Percentiles rank a stretch among this genome's conserved stretches.
Conservation (phyloP, 2,888 invertebrate genomes). For the Luperina nickerlii region DNA sequence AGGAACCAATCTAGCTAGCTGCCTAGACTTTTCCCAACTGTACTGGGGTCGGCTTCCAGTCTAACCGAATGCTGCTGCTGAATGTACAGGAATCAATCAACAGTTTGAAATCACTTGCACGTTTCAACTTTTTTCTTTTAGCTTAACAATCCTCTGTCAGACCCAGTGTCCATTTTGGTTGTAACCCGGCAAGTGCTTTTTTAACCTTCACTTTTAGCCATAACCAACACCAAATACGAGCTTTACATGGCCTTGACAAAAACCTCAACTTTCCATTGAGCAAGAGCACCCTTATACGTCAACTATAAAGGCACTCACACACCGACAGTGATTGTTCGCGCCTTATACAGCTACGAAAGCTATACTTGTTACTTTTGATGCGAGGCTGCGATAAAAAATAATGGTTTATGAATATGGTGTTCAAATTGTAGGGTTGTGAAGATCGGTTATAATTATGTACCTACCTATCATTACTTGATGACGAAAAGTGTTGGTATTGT, state of each 20-base stretch:
- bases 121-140: neutral
- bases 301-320: conserved; percentile 53
- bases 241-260: conserved; percentile 47
- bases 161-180: neutral
- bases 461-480: conserved; percentile 19
- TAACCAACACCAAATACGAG: conserved; percentile 10
- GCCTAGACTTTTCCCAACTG: neutral
- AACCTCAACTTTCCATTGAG: conserved; percentile 60
- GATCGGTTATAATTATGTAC: conserved; percentile 31
- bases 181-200: neutral
- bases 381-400: conserved; percentile 45
- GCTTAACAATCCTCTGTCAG: neutral
- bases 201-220: conserved; percentile 45
- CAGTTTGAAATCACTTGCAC: neutral
- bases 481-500: conserved; percentile 16
- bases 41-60: neutral
- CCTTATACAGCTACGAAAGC: conserved; percentile 57
- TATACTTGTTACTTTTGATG: conserved; percentile 44
- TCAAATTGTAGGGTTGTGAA: conserved; percentile 48
- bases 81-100: neutral
- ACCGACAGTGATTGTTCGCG: conserved; percentile 39
- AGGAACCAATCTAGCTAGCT: neutral
- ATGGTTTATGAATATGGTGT: conserved; percentile 51
- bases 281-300: conserved; percentile 57
- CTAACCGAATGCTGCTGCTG: neutral